Percentiles rank a stretch among this genome's conserved stretches.
Conservation (phyloP, 2,888 invertebrate genomes). For the Balanococcus diminutus region DNA sequence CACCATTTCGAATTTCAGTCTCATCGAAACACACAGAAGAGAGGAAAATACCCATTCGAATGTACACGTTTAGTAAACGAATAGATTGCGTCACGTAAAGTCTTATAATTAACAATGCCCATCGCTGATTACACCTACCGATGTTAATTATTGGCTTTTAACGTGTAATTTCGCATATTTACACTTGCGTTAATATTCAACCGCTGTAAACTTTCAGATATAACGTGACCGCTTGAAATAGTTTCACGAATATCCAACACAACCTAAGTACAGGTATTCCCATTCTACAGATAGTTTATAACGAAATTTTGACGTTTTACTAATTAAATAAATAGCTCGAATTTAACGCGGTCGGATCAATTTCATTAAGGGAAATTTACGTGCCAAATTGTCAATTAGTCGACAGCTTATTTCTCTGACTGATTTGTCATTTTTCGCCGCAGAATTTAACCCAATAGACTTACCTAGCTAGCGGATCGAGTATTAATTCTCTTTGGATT, state of each 20-base stretch:
- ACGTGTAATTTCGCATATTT: slow-evolving; percentile 40
- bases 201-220: slow-evolving; percentile 20
- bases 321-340: slow-evolving; percentile 33
- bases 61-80: slow-evolving; percentile 1
- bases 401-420: background rate
- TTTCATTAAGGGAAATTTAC: background rate
- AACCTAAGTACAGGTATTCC: background rate
- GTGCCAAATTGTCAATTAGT: background rate
- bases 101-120: slow-evolving; percentile 30
- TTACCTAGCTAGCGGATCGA: too few species aligned
- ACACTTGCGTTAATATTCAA: slow-evolving; percentile 34
- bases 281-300: slow-evolving; percentile 18
- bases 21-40: background rate
- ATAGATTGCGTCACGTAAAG: background rate
- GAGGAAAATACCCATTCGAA: too few species aligned
- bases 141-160: slow-evolving; percentile 38
- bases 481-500: too few species aligned
- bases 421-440: background rate
- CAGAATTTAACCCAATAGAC: too few species aligned
- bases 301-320: slow-evolving; percentile 29
- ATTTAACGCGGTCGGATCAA: slow-evolving; percentile 36
- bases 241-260: slow-evolving; percentile 36
- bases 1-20: background rate
- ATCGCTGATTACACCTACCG: slow-evolving; percentile 22
- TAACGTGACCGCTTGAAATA: slow-evolving; percentile 36